Base-by-base conservation (phyloP, 2,113 vertebrate genomes). In the Pagrus major region DNA sequence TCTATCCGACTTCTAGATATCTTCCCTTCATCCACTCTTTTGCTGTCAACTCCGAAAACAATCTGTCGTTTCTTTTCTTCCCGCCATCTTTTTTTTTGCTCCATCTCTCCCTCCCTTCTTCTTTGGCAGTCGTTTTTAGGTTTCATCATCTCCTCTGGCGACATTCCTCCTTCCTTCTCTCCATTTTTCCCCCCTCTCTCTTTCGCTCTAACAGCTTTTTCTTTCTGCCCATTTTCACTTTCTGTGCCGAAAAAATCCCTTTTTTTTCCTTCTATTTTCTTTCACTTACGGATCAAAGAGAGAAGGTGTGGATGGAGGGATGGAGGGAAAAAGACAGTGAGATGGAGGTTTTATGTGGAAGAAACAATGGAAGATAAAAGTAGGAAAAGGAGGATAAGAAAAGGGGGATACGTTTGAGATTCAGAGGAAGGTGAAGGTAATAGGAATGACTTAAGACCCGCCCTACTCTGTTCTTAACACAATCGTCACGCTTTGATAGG, bases 61-160 rank as follows among this genome's bases (percentile, higher is more conserved):
- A 51, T 71, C 72, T 75, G 55, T 70, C 78, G n/a, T 56, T 15
- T 76, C 65, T 60, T 27, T 76, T 39, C 51, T 18, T 70, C 51
- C 55, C 64, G 9, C 74, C 71, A 51, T 79, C 51, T 49, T 49
- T 21, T 81, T n/a, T 49, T 21, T 81, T 37, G 7, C 79, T 72
- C 55, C 23, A 9, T 31, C 33, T 58, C 59, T 60, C 23, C 9
- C 18, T 39, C 14, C 29, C 55, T 7, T 56, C 0, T n/a, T 76
- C 63, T 55, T 68, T 90, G 85, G 85, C 87, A 71, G 29, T 77
- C 42, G 16, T 86, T 89, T 89, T 85, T 86, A 88, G 90, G 90
- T 81, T 90, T 77, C 81, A 77, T 75, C 76, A 78, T 84, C 77
- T 89, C 89, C 81, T 89, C 87, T 81, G 81, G 89, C 81, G 63